Conservation (phyloP, 2,888 invertebrate genomes). For the Drosophila barbarae region DNA sequence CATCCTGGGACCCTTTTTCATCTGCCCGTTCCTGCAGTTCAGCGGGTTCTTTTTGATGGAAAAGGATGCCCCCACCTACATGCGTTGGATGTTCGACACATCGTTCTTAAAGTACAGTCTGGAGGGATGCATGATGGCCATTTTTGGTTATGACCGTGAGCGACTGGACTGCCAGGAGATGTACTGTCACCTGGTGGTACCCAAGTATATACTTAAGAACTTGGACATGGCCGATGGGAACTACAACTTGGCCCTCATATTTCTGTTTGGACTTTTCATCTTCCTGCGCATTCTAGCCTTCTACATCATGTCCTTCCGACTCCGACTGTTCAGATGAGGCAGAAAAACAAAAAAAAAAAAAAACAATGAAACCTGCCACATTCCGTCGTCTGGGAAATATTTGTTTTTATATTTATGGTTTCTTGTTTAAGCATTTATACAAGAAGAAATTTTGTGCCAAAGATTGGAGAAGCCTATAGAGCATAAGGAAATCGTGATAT, state of each 20-base stretch:
- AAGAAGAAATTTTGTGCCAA: conserved; percentile 62
- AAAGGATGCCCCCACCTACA: conserved; percentile 87
- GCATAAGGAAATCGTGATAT: conserved; percentile 71
- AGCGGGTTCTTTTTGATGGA: conserved; percentile 95
- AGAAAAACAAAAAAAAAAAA: not conserved
- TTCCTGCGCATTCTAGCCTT: conserved; percentile 84
- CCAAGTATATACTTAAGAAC: conserved; percentile 86
- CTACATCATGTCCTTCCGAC: conserved; percentile 84
- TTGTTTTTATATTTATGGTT: conserved; percentile 51
- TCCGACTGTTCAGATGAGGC: conserved; percentile 81
- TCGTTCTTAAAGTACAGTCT: conserved; percentile 94
- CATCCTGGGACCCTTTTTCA: conserved; percentile 92
- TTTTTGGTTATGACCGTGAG: conserved; percentile 90
- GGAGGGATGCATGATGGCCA: conserved; percentile 89
- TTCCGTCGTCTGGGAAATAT: conserved; percentile 46
- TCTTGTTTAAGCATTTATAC: conserved; percentile 65
- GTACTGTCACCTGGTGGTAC: conserved; percentile 88
- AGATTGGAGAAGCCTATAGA: conserved; percentile 60
- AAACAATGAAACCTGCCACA: conserved; percentile 40
- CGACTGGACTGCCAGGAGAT: conserved; percentile 87
- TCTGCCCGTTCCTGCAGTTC: conserved; percentile 93
- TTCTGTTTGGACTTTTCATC: conserved; percentile 84
- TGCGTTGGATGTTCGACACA: conserved; percentile 92
- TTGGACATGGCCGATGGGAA: conserved; percentile 85
- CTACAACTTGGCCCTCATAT: conserved; percentile 84